Evolutionary conservation across 1,140 invertebrate genomes (phyloP), one percentile per base, ranked within the genome.

Genomic region (Anastatus disparis): DNA sequence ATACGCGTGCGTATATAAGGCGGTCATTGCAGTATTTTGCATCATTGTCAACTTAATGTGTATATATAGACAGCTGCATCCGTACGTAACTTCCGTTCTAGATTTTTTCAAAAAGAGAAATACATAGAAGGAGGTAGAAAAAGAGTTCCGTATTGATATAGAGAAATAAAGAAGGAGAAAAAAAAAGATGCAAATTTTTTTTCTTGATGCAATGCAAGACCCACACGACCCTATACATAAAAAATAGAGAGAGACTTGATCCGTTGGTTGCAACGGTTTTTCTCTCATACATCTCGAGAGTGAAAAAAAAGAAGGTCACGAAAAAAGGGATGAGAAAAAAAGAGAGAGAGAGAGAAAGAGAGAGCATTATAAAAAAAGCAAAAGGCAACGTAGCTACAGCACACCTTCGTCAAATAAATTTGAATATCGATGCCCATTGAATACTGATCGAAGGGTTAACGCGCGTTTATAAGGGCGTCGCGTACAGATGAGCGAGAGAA

Each of bases 371-470:
- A n/a, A n/a, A n/a, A n/a, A n/a, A n/a, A n/a, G n/a, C 53, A 20
- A 46, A 61, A 26, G 46, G 63, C 40, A 63, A 50, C 65, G 73
- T n/a, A n/a, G n/a, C n/a, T n/a, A n/a, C n/a, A n/a, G n/a, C n/a
- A 73, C 76, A 80, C 79, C 79, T 81, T 76, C 78, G 76, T 84
- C 81, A 84, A 84, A 85, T 83, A 85, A 84, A 86, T 85, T 85
- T 85, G 84, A 85, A 85, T 85, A 85, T 85, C 84, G 84, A 86
- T 86, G 83, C 83, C 82, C 78, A 85, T 86, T 85, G 83, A 85
- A 84, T 84, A n/a, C 77, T 78, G 76, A 85, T 85, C 83, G 84
- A 85, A 85, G 84, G 84, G 84, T 85, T 76, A n/a, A n/a, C n/a
- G n/a, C n/a, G n/a, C n/a, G n/a, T n/a, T n/a, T n/a, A n/a, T n/a